A percentile compares a stretch with the other conserved stretches of the same genome.
These are phyloP conservation scores for Tiliacea citrago DNA, from an alignment of 2,888 invertebrate species.

Conservation along the genomic window DNA sequence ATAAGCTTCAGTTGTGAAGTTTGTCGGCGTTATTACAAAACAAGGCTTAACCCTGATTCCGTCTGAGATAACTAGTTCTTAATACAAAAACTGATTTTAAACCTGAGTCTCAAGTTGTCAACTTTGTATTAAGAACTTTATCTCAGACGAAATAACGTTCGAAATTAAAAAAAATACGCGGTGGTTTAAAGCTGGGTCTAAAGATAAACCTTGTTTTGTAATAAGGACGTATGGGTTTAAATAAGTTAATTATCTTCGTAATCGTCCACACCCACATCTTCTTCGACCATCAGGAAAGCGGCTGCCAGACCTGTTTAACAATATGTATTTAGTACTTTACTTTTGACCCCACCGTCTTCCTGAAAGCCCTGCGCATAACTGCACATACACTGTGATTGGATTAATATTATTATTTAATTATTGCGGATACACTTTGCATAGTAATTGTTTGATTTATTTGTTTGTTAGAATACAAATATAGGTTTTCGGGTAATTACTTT, in stretches of 20 bases:
- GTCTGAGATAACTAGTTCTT: too few species aligned
- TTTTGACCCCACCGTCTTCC: background rate
- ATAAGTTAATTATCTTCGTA: background rate
- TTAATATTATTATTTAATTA: too few species aligned
- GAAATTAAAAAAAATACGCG: too few species aligned
- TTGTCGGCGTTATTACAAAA: too few species aligned
- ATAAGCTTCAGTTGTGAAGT: background rate
- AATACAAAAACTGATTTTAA: too few species aligned
- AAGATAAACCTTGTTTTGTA: too few species aligned
- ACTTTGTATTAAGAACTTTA: too few species aligned
- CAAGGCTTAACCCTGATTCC: too few species aligned
- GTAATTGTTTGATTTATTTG: background rate
- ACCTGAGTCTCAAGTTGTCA: too few species aligned
- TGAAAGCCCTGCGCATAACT: background rate
- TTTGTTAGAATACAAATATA: background rate
- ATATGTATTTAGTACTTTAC: background rate
- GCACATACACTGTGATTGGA: background rate
- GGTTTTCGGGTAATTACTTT: background rate
- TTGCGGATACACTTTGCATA: background rate
- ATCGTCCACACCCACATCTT: background rate
- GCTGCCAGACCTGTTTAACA: constrained; percentile 11
- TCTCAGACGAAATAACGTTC: too few species aligned
- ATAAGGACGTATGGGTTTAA: too few species aligned
- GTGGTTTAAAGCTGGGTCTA: too few species aligned
- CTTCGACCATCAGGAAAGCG: background rate